Base-by-base conservation (phyloP, 2,888 invertebrate species). In the Sussaba pulchella region DNA sequence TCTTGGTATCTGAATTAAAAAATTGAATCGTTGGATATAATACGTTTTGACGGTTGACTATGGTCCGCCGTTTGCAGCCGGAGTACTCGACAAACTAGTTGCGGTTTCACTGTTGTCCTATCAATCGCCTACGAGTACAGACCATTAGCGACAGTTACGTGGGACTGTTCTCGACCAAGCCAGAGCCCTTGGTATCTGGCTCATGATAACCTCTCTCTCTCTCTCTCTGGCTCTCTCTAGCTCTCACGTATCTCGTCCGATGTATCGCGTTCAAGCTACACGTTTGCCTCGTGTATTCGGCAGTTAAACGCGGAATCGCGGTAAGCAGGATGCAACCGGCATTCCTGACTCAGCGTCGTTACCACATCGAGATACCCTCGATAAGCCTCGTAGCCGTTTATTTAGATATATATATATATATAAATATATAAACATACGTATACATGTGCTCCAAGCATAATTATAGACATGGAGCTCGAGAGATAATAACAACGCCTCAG, bases 251-350 rank as follows among this genome's bases (percentile, higher is more conserved):
- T 63, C 52, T 52, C 17, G 41, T 64, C 47, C n/a, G 41, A 47
- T 72, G 69, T 64, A 78, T 69, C 73, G 19, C 69, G 69, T 74
- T 64, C 67, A 17, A 36, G 31, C 31, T 31, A 31, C 6, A 31
- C 31, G 31, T 52, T 78, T 47, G 17, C 17, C 63, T 50, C 45
- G 52, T 24, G 57, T 54, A 66, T 64, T 31, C 78, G 52, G 61
- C 43, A 67, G 72, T 78, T 78, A 61, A 72, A 36, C 72, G 67
- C 61, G 66, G 61, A 72, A 72, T 78, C 67, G 72, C 50, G 14
- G 31, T 57, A 41, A 26, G 72, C 61, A 36, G 45, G 57, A 59
- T 64, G 24, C 24, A 19, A 24, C 57, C 43, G 54, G 39, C 74
- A 66, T 67, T 67, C 41, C 75, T 67, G 74, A 36, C 24, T 57